phyloP scores from a whole-genome alignment of 2,888 invertebrate genomes.

The Pheosia tremula region DNA sequence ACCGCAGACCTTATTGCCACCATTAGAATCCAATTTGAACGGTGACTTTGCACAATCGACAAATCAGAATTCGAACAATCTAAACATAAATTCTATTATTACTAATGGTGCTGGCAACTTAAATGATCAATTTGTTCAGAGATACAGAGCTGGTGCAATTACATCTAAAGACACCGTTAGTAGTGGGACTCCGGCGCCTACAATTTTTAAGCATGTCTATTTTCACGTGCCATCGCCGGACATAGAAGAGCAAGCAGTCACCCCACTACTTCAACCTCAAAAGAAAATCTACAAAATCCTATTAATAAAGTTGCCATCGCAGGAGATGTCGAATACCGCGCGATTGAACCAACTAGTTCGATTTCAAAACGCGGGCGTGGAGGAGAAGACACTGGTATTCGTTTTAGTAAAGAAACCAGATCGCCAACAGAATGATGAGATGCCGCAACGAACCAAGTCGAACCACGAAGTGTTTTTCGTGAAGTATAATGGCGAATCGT shows the following conservation, averaged over 20 bases:
- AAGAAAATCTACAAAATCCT: conserved; percentile 90
- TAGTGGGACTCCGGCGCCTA: conserved; percentile 46
- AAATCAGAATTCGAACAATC: background rate
- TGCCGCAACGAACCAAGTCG: conserved; percentile 37
- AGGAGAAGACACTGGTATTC: conserved; percentile 89
- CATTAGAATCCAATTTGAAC: background rate
- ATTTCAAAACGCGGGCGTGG: conserved; percentile 84
- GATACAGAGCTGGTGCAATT: background rate
- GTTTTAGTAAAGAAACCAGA: conserved; percentile 90
- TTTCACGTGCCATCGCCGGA: conserved; percentile 91
- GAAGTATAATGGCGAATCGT: conserved; percentile 70
- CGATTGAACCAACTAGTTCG: conserved; percentile 80
- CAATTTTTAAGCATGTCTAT: conserved; percentile 89
- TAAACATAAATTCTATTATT: background rate
- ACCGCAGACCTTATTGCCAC: background rate
- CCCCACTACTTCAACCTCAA: conserved; percentile 67
- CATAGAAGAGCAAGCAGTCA: conserved; percentile 82
- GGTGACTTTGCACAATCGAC: background rate
- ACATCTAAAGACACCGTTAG: background rate
- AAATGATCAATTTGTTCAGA: background rate
- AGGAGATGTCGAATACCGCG: conserved; percentile 70
- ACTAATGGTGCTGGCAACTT: background rate
- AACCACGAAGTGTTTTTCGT: conserved; percentile 91
- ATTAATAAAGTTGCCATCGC: conserved; percentile 90
- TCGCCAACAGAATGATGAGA: conserved; percentile 64